A percentile compares a stretch with the other conserved stretches of the same genome.
phyloP scores from a whole-genome alignment of 2,797 vertebrate species.

The Yasuhikotakia modesta region DNA sequence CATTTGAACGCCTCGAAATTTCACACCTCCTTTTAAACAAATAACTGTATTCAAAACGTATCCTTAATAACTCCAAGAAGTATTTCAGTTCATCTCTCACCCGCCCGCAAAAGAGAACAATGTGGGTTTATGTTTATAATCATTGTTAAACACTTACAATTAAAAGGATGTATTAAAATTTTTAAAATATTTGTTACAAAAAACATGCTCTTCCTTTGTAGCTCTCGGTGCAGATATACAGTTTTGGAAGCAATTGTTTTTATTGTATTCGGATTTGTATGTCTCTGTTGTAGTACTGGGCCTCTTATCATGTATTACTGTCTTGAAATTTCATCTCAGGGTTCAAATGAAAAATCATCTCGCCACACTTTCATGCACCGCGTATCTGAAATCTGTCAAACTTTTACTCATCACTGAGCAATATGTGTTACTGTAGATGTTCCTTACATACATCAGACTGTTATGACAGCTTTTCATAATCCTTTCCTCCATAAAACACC shows the following conservation, averaged over 20 bases:
- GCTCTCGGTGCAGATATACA: slow-evolving; percentile 38
- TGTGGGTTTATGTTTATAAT: slow-evolving; percentile 46
- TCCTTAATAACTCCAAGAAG: slow-evolving; percentile 9
- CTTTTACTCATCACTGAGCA: not conserved
- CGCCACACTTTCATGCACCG: not conserved
- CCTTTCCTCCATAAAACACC: not conserved
- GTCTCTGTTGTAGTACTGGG: slow-evolving; percentile 49
- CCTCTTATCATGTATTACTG: slow-evolving; percentile 60
- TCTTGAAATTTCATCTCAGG: slow-evolving; percentile 72
- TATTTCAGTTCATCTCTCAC: slow-evolving; percentile 16
- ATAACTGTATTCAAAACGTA: slow-evolving; percentile 23
- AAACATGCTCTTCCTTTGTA: not conserved
- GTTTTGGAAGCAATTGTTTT: slow-evolving; percentile 34
- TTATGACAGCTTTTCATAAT: not conserved
- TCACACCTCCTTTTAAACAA: slow-evolving; percentile 29
- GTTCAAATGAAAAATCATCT: slow-evolving; percentile 59
- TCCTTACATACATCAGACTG: not conserved
- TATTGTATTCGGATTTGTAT: slow-evolving; percentile 41
- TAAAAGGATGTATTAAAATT: slow-evolving; percentile 61
- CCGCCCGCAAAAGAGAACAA: slow-evolving; percentile 17
- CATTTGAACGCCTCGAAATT: slow-evolving; percentile 7
- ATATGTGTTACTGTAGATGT: not conserved
- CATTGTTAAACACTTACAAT: slow-evolving; percentile 44
- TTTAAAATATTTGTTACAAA: slow-evolving; percentile 42
- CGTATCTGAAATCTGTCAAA: not conserved